A percentile compares a stretch with the other conserved stretches of the same genome.
Conservation (phyloP, 2,113 vertebrate species). For the Serinus canaria region DNA sequence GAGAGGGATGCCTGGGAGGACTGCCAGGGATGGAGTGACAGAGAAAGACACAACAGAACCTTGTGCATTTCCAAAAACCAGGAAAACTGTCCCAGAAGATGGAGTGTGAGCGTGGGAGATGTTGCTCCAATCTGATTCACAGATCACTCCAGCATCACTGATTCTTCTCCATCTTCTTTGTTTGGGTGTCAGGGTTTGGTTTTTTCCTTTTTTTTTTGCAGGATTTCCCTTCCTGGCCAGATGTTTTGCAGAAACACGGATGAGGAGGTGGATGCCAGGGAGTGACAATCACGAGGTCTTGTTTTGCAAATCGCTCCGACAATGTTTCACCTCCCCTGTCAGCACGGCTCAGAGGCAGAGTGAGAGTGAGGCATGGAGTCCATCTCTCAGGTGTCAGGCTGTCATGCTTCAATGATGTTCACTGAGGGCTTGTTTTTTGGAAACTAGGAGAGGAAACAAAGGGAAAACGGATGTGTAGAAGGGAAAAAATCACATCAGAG, state of each 20-base stretch:
- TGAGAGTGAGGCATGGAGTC: conserved; percentile 62
- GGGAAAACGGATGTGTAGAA: not conserved
- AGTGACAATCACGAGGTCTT: not conserved
- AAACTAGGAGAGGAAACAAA: conserved; percentile 54
- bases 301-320: not conserved
- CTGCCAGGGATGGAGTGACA: not conserved
- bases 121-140: not conserved
- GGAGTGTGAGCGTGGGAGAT: not conserved
- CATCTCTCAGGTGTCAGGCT: conserved; percentile 41
- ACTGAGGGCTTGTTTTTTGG: conserved; percentile 75
- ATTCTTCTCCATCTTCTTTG: not conserved
- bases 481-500: not conserved
- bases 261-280: not conserved
- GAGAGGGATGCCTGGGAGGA: not conserved
- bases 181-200: not conserved
- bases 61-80: conserved; percentile 16
- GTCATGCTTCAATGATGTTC: conserved; percentile 75
- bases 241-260: conserved; percentile 28
- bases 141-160: not conserved
- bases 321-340: conserved; percentile 36
- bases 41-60: not conserved
- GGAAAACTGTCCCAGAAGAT: conserved; percentile 13
- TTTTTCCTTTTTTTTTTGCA: not conserved
- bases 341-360: conserved; percentile 43
- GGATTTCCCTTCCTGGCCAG: conserved; percentile 36